A percentile compares a stretch with the other conserved stretches of the same genome.
Conservation (phyloP, 1,140 invertebrate genomes). For the Apis mellifera region Amel_HAv3.1 CM009932.2:5953501-5954000, state of each 20-base stretch:
- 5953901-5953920: slow-evolving; percentile 45
- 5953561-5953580: slow-evolving; percentile 19
- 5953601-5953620: slow-evolving; percentile 57
- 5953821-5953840: not conserved
- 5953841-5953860: not conserved
- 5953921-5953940: slow-evolving; percentile 34
- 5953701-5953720: not conserved
- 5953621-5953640: slow-evolving; percentile 36
- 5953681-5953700: not conserved
- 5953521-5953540: not conserved
- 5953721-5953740: not conserved
- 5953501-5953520: not conserved
- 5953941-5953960: slow-evolving; percentile 13
- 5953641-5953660: slow-evolving; percentile 15
- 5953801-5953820: slow-evolving; percentile 42
- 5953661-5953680: not conserved
- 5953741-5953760: not conserved
- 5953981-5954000: slow-evolving; percentile 35
- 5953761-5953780: not conserved
- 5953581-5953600: slow-evolving; percentile 11
- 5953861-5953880: slow-evolving; percentile 6
- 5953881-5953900: slow-evolving; percentile 42
- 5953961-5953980: slow-evolving; percentile 20
- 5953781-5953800: slow-evolving; percentile 11
- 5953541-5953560: not conserved